Evolutionary conservation across 1,140 invertebrate species (phyloP).

Genomic region (Nasonia longicornis): DNA sequence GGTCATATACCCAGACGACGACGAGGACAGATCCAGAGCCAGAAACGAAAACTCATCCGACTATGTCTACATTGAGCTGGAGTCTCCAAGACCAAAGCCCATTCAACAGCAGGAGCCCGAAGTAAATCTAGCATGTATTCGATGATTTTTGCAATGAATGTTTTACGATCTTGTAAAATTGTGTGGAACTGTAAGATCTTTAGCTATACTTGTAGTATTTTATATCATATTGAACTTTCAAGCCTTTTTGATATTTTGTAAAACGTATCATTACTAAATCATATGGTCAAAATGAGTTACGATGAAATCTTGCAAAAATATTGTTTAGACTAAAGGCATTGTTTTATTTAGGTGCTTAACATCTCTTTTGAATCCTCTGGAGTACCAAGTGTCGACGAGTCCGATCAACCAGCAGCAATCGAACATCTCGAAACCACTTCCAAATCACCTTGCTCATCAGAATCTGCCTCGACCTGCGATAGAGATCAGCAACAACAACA

Average conservation of each 20-base stretch:
- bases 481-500: constrained; percentile 9
- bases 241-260: no score
- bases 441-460: background rate
- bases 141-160: background rate
- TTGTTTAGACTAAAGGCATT: background rate
- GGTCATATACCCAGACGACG: constrained; percentile 46
- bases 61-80: constrained; percentile 33
- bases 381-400: background rate
- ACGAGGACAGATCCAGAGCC: constrained; percentile 12
- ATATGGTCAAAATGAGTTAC: no score
- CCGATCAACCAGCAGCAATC: constrained; percentile 39
- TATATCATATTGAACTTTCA: no score
- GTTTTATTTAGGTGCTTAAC: constrained; percentile 20
- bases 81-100: background rate
- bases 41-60: constrained; percentile 34
- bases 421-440: constrained; percentile 27
- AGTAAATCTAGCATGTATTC: constrained; percentile 11
- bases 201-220: background rate
- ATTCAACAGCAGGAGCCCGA: constrained; percentile 13
- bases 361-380: constrained; percentile 33
- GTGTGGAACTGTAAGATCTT: background rate
- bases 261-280: no score
- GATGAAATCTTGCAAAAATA: no score
- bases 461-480: background rate
- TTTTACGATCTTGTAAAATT: background rate